phyloP scores from a whole-genome alignment of 2,797 vertebrate species.

The Ctenopoma kingsleyae region DNA sequence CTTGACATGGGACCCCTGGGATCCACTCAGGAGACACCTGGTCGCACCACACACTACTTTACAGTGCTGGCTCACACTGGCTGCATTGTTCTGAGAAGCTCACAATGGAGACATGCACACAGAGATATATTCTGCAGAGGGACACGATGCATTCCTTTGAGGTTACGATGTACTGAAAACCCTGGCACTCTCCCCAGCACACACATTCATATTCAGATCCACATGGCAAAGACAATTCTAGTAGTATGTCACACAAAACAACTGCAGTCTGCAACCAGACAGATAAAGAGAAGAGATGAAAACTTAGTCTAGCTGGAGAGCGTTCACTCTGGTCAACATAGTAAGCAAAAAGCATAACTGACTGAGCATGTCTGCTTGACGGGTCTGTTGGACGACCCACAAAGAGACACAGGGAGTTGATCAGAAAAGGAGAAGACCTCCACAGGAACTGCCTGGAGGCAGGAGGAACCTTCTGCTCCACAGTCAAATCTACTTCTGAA shows the following conservation, averaged over 20 bases:
- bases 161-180: constrained; percentile 56
- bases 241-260: constrained; percentile 63
- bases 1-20: constrained; percentile 59
- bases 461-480: constrained; percentile 64
- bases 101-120: constrained; percentile 53
- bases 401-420: constrained; percentile 71
- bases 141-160: constrained; percentile 62
- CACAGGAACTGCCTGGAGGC: constrained; percentile 65
- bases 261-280: constrained; percentile 58
- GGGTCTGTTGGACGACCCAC: constrained; percentile 72
- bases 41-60: constrained; percentile 57
- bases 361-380: constrained; percentile 68
- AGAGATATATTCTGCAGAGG: constrained; percentile 43
- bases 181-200: constrained; percentile 36
- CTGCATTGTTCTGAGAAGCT: constrained; percentile 63
- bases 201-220: constrained; percentile 53
- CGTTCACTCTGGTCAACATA: constrained; percentile 66
- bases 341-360: constrained; percentile 70
- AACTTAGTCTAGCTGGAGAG: constrained; percentile 74
- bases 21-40: constrained; percentile 72
- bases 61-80: constrained; percentile 56
- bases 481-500: constrained; percentile 58
- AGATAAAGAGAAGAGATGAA: constrained; percentile 71
- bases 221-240: constrained; percentile 50
- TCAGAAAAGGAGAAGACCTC: constrained; percentile 65